A percentile compares a stretch with the other conserved stretches of the same genome.
phyloP scores from a whole-genome alignment of 2,113 vertebrate genomes.

The Oreochromis aureus region DNA sequence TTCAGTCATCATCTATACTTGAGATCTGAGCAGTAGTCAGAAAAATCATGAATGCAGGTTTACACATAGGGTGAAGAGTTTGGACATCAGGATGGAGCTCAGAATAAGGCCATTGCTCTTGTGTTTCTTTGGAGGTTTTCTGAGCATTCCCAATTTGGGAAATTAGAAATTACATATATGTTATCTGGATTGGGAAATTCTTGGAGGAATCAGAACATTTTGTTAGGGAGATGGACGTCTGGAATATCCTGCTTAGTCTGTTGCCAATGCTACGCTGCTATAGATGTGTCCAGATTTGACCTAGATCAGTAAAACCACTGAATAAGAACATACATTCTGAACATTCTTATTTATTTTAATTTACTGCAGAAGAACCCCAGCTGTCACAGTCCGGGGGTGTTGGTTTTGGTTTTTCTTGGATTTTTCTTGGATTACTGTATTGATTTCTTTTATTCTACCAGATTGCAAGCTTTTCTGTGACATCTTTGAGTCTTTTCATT shows the following conservation, averaged over 20 bases:
- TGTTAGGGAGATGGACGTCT: background rate
- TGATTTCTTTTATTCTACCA: background rate
- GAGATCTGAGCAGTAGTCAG: background rate
- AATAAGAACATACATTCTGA: background rate
- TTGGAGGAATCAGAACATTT: fast-evolving
- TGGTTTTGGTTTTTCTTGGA: background rate
- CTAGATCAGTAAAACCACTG: fast-evolving
- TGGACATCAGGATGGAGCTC: background rate
- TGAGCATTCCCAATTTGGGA: background rate
- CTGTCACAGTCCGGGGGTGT: fast-evolving
- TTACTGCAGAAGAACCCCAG: background rate
- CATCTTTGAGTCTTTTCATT: background rate
- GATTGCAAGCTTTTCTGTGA: background rate
- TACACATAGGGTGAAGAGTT: background rate
- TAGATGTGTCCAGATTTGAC: background rate
- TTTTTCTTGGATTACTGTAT: background rate
- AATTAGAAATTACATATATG: background rate
- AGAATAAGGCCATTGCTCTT: background rate
- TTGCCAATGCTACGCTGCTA: background rate
- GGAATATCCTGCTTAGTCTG: background rate
- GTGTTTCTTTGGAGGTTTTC: background rate
- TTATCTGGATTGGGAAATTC: background rate
- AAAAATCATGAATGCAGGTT: background rate
- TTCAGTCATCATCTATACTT: background rate
- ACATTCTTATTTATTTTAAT: background rate